Conservation (phyloP, 2,797 vertebrate species). For the Tauraco hartlaubi region DNA sequence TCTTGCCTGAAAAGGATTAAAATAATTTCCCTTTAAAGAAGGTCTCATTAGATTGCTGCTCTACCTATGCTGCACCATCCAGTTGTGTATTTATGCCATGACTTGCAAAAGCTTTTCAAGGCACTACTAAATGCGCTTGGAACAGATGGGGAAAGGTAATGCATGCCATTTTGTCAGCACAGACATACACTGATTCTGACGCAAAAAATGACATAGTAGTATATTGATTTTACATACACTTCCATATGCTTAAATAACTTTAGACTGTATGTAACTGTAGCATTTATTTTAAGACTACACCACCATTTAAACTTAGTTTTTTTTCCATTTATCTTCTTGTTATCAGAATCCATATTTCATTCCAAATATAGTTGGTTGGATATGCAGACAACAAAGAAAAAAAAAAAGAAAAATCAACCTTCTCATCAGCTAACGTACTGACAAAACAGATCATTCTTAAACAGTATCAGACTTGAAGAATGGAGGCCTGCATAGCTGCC, state of each 20-base stretch:
- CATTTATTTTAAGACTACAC: constrained; percentile 35
- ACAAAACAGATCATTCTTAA: not conserved
- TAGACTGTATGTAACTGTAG: not conserved
- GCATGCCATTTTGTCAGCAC: constrained; percentile 69
- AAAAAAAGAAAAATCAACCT: not conserved
- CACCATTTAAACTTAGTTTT: not conserved
- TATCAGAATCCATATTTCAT: not conserved
- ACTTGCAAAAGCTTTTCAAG: constrained; percentile 68
- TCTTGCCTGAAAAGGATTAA: constrained; percentile 74
- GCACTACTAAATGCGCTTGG: constrained; percentile 46
- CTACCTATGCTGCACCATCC: constrained; percentile 31
- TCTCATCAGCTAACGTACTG: not conserved
- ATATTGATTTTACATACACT: constrained; percentile 65
- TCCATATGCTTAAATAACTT: constrained; percentile 62
- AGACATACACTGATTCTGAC: constrained; percentile 62
- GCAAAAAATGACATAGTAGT: constrained; percentile 60
- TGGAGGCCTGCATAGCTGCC: not conserved
- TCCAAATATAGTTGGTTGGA: not conserved
- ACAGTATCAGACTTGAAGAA: not conserved
- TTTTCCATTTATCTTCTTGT: not conserved
- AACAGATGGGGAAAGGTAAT: constrained; percentile 74
- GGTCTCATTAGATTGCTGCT: constrained; percentile 55
- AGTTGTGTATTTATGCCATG: constrained; percentile 50
- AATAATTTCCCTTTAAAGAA: constrained; percentile 73
- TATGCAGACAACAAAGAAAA: not conserved